Evolutionary conservation across 2,797 vertebrate species (phyloP), one percentile per base, ranked within the genome.

Genomic region (Hippopotamyrus pictus): DNA sequence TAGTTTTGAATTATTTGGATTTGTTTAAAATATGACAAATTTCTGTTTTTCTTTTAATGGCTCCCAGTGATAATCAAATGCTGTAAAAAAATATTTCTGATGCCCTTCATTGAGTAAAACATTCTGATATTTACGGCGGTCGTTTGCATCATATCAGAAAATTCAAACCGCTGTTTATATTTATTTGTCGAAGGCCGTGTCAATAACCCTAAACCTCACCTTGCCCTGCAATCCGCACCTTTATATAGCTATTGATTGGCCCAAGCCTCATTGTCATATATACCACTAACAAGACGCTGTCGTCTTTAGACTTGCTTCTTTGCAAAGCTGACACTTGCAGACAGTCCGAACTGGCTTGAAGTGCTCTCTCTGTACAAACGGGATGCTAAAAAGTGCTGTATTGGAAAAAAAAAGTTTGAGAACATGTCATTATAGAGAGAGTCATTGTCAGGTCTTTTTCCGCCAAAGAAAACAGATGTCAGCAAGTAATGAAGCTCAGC

Each of bases 181-280:
- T 93, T 94, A 93, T 93, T 93, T 93, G 90, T 91, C 90, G 90
- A 93, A 92, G 90, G 87, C 59, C 79, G 11, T 88, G 90, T 29
- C 8, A 88, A 89, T 93, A 92, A 92, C 93, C 92, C 90, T 94
- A 94, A 95, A 93, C 94, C 92, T 94, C 91, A 94, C 93, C 94
- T 93, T 93, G 91, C 82, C 90, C 92, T 91, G 88, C 91, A 79
- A 89, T 93, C 91, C 91, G 92, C 90, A 93, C 93, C 92, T 93
- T 92, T 91, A 92, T 92, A 92, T 90, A 88, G 90, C 90, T 95
- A 96, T 96, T 93, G 94, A 95, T 95, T 91, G 88, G 88, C 73
- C 59, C n/a, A 88, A 85, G 87, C 90, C 92, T 89, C 88, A 93
- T 89, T 86, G 87, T 90, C 89, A 88, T 92, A 92, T 93, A 90